Conservation (phyloP, 1,140 invertebrate species). For the Drosophila ogumai region DNA sequence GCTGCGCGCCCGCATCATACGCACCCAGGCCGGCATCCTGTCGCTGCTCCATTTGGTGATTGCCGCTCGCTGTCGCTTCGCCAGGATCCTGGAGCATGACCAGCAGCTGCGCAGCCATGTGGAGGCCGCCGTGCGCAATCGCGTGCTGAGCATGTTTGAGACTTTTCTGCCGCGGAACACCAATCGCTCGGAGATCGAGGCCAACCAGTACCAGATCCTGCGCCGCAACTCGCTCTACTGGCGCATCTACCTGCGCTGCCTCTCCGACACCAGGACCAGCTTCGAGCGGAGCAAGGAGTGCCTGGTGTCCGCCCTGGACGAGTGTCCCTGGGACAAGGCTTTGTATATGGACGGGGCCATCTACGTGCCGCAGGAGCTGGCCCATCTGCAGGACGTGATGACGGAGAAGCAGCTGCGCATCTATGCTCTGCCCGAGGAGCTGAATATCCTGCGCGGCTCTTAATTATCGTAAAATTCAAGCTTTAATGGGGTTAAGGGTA, state of each 20-base stretch:
- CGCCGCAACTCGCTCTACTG: slow-evolving; percentile 79
- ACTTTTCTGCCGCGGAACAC: slow-evolving; percentile 55
- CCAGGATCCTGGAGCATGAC: background rate
- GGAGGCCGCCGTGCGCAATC: slow-evolving; percentile 54
- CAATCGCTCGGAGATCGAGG: slow-evolving; percentile 40
- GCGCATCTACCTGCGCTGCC: slow-evolving; percentile 72
- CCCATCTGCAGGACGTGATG: slow-evolving; percentile 89
- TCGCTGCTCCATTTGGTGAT: slow-evolving; percentile 65
- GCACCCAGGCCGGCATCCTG: slow-evolving; percentile 57
- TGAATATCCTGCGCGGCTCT: slow-evolving; percentile 87
- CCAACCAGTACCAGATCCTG: slow-evolving; percentile 39
- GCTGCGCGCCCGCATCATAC: slow-evolving; percentile 47
- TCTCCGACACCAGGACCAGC: slow-evolving; percentile 56
- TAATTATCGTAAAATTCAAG: no score
- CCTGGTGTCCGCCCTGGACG: slow-evolving; percentile 86
- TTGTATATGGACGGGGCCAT: slow-evolving; percentile 86
- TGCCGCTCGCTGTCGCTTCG: slow-evolving; percentile 55
- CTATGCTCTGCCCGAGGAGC: slow-evolving; percentile 89
- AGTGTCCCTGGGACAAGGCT: slow-evolving; percentile 89
- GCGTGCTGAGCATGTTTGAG: slow-evolving; percentile 75
- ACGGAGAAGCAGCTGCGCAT: slow-evolving; percentile 89
- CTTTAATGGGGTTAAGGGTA: no score
- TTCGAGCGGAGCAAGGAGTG: slow-evolving; percentile 83
- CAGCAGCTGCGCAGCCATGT: slow-evolving; percentile 1
- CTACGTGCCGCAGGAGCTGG: slow-evolving; percentile 86